phyloP scores from a whole-genome alignment of 1,140 invertebrate species.

The Eriocheir sinensis region DNA sequence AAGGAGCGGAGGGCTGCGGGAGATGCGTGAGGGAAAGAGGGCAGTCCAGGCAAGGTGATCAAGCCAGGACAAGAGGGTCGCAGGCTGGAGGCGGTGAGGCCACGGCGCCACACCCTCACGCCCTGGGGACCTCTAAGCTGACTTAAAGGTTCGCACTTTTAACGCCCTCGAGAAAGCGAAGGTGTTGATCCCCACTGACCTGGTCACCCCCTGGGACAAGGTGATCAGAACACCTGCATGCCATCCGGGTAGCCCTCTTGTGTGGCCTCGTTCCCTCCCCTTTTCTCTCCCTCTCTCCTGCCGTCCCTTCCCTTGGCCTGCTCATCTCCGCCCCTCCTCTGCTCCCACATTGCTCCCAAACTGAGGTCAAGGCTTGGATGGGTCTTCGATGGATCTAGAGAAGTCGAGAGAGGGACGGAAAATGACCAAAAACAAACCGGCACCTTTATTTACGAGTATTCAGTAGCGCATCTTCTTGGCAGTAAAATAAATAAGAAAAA shows the following conservation, averaged over 20 bases:
- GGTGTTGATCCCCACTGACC: slow-evolving; percentile 66
- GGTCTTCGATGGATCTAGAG: no score
- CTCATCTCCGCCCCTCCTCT: not conserved
- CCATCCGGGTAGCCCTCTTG: not conserved
- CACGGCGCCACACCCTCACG: not conserved
- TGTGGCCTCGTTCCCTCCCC: not conserved
- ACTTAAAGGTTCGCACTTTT: slow-evolving; percentile 68
- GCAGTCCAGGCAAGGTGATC: no score
- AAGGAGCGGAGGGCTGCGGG: no score
- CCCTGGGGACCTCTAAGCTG: slow-evolving; percentile 42
- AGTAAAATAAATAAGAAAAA: no score
- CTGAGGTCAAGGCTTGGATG: not conserved
- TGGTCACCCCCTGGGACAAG: slow-evolving; percentile 33
- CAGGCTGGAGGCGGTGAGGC: not conserved
- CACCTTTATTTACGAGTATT: no score
- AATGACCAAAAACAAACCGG: no score
- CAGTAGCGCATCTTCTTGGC: no score
- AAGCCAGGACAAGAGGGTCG: no score
- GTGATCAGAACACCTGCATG: slow-evolving; percentile 66
- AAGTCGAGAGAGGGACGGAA: no score
- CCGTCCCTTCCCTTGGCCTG: no score
- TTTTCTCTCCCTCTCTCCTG: no score
- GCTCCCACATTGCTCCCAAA: not conserved
- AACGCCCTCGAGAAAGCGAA: slow-evolving; percentile 54
- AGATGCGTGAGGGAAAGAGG: no score